A percentile compares a stretch with the other conserved stretches of the same genome.
These are phyloP conservation scores for Crotalus horridus DNA, from an alignment of 2,113 vertebrate genomes.

Conservation along the genomic window DNA sequence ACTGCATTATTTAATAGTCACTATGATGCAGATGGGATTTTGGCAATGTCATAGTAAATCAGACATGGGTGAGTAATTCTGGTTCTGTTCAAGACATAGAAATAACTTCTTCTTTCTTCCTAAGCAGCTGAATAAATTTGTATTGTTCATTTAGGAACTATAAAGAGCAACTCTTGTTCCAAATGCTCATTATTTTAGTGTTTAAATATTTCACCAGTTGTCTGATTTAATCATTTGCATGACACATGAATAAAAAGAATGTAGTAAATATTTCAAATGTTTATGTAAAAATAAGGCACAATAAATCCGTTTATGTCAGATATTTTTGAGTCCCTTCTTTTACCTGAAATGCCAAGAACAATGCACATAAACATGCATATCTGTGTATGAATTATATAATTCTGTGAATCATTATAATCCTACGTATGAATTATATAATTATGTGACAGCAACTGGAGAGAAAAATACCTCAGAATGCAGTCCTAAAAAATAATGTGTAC, in stretches of 20 bases:
- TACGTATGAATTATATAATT: constrained; percentile 5
- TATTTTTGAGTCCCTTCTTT: constrained; percentile 12
- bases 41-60: background rate
- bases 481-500: constrained; percentile 15
- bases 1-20: background rate
- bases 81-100: background rate
- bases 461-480: constrained; percentile 9
- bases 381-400: background rate
- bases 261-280: background rate
- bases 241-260: constrained; percentile 16
- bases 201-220: constrained; percentile 5
- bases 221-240: constrained; percentile 18
- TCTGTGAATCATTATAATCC: constrained; percentile 23
- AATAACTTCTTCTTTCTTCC: background rate
- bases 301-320: fast-evolving
- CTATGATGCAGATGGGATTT: background rate
- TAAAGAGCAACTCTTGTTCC: background rate
- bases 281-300: constrained; percentile 1
- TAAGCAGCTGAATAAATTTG: background rate
- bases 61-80: background rate
- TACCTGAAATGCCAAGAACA: background rate
- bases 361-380: background rate
- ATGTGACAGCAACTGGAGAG: constrained; percentile 15
- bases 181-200: constrained; percentile 19
- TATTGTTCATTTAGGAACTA: constrained; percentile 11